Evolutionary conservation across 1,140 invertebrate species (phyloP), one percentile per base, ranked within the genome.

Genomic region (Heliconius hewitsoni): DNA sequence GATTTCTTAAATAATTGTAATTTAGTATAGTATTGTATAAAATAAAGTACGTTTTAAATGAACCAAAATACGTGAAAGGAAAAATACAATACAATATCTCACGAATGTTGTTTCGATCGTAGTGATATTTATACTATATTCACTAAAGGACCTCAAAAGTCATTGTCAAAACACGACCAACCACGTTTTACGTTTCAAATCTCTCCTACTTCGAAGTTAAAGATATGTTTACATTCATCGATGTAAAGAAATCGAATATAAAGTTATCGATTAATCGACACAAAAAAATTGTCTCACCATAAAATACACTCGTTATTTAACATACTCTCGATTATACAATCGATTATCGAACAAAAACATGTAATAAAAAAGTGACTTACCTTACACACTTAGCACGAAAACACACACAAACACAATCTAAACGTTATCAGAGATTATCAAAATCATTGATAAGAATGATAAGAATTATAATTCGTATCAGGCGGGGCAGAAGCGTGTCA

Each of bases 401-500:
- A 81, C 80, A 77, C 52, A 74, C 82, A 84, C 80, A 78, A 77
- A 75, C 74, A 81, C 80, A 76, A 80, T 77, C 30, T 77, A 52
- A 74, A 37, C 50, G 37, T 77, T 77, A 78, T 75, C 30, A 55
- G 55, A 46, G 55, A 11, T 71, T 23, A 37, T 77, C 23, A 71
- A 73, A 78, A 81, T 72, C 74, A 78, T 78, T 70, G 75, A 76
- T 73, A 70, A 23, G 57, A 76, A 75, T 76, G 80, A 75, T 81
- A 85, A 84, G 84, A 74, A 55, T 78, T 57, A 72, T 77, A 74
- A 82, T 79, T 81, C 79, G 82, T 83, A 81, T 84, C 86, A 89
- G 85, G 86, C 85, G 85, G 88, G 87, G 90, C 90, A 88, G 85
- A 90, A 89, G 85, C 88, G 91, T 93, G 90, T 91, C 91, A 93